Conservation (phyloP, 2,113 vertebrate genomes). For the Chamaetylas fuelleborni region DNA sequence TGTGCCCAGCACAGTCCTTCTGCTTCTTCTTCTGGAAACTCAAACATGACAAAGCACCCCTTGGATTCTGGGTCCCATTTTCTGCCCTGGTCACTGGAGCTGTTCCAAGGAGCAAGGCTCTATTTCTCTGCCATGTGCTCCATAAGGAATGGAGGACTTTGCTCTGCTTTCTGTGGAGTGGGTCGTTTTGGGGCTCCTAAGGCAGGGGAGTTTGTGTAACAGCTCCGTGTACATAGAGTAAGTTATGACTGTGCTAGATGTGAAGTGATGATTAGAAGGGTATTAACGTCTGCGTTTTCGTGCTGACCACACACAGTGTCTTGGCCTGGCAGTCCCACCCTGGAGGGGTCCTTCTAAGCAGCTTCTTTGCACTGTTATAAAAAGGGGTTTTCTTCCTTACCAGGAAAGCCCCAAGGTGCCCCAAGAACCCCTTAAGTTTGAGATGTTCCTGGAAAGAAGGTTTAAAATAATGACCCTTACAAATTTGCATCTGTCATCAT, state of each 20-base stretch:
- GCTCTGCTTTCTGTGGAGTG: neutral
- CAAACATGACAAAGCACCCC: neutral
- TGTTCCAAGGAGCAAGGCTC: neutral
- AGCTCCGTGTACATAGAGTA: neutral
- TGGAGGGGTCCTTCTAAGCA: neutral
- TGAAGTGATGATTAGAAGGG: neutral
- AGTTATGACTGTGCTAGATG: neutral
- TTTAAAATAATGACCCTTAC: neutral
- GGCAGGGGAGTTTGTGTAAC: neutral
- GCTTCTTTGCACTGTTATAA: neutral
- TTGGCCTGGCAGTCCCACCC: neutral
- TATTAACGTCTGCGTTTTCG: neutral
- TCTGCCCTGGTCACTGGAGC: neutral
- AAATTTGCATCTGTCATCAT: neutral
- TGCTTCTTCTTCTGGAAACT: neutral
- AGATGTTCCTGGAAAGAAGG: neutral
- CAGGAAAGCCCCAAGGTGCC: neutral
- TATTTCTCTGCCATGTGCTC: neutral
- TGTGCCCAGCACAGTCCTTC: neutral
- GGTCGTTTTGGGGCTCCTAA: neutral
- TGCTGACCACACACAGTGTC: neutral
- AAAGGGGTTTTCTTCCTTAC: neutral
- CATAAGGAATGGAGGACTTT: neutral
- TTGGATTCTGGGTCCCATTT: neutral
- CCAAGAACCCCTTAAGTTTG: neutral